Percentiles rank a stretch among this genome's conserved stretches.
Evolutionary conservation across 2,797 vertebrate species (phyloP).

Genomic region (Anomalospiza imberbis): DNA sequence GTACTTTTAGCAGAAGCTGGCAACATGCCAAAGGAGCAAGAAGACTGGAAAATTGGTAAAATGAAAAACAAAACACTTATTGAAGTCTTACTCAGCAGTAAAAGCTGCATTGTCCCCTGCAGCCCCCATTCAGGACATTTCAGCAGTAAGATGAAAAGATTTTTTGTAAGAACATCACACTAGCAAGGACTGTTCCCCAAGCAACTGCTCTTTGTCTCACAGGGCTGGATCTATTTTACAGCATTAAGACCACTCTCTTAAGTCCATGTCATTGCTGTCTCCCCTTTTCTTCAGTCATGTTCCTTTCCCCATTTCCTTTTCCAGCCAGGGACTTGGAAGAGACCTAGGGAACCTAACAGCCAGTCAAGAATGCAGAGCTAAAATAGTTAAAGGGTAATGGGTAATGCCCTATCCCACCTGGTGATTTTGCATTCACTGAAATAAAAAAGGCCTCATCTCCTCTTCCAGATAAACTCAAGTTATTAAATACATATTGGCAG

Average conservation of each 20-base stretch:
- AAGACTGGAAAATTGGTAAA: neutral
- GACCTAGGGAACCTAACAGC: neutral
- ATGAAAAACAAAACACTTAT: neutral
- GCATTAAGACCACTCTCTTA: neutral
- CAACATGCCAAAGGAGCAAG: neutral
- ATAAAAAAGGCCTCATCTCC: neutral
- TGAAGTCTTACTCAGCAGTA: neutral
- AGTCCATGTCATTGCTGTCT: neutral
- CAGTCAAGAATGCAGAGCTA: neutral
- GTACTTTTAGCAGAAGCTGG: neutral
- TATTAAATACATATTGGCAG: neutral
- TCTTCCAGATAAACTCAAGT: neutral
- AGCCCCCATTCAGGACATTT: neutral
- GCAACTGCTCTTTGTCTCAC: neutral
- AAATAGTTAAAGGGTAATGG: neutral
- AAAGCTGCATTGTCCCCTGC: neutral
- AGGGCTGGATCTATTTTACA: neutral
- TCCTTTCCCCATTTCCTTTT: neutral
- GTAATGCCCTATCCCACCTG: neutral
- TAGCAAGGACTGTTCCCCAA: neutral
- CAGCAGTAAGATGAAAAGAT: neutral
- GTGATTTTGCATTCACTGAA: neutral
- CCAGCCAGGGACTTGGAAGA: neutral
- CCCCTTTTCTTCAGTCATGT: neutral
- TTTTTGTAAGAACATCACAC: neutral